These are phyloP conservation scores for Drosophila ustulata DNA, from an alignment of 2,888 invertebrate species.

Conservation along the genomic window DNA sequence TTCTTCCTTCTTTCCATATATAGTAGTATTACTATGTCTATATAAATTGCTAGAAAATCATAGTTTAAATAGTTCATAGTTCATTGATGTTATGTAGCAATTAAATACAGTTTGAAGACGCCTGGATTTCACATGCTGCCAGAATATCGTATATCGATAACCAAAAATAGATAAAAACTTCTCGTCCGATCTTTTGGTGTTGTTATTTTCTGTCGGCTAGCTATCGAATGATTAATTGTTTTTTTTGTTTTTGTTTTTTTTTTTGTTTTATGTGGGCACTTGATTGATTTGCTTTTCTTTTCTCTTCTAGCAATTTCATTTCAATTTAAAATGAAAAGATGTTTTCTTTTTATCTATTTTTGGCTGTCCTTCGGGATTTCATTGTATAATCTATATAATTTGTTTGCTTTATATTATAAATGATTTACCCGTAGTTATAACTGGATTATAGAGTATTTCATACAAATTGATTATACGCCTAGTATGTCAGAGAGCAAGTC, in stretches of 20 bases:
- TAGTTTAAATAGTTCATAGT: slow-evolving; percentile 55
- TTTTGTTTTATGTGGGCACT: slow-evolving; percentile 63
- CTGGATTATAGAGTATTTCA: slow-evolving; percentile 62
- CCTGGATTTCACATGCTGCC: slow-evolving; percentile 56
- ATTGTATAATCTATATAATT: slow-evolving; percentile 31
- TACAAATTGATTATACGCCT: slow-evolving; percentile 55
- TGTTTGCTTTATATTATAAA: slow-evolving; percentile 29
- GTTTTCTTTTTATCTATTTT: slow-evolving; percentile 43
- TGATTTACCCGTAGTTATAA: slow-evolving; percentile 72
- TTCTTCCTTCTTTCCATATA: slow-evolving; percentile 10
- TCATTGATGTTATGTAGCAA: slow-evolving; percentile 51
- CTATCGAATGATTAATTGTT: slow-evolving; percentile 43
- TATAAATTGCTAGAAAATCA: slow-evolving; percentile 74
- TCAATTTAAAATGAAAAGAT: slow-evolving; percentile 34
- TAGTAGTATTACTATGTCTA: slow-evolving; percentile 38
- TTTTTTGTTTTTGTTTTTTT: slow-evolving; percentile 29
- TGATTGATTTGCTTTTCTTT: slow-evolving; percentile 54
- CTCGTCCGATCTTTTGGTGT: slow-evolving; percentile 1
- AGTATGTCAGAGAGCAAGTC: slow-evolving; percentile 48
- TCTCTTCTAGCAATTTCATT: slow-evolving; percentile 25
- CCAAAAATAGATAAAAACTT: slow-evolving; percentile 59
- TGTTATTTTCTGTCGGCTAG: slow-evolving; percentile 30
- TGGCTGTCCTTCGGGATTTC: slow-evolving; percentile 49
- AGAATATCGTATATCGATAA: slow-evolving; percentile 37
- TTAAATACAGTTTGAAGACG: slow-evolving; percentile 69